phyloP scores from a whole-genome alignment of 2,888 invertebrate species.

The Aethes cnicana region DNA sequence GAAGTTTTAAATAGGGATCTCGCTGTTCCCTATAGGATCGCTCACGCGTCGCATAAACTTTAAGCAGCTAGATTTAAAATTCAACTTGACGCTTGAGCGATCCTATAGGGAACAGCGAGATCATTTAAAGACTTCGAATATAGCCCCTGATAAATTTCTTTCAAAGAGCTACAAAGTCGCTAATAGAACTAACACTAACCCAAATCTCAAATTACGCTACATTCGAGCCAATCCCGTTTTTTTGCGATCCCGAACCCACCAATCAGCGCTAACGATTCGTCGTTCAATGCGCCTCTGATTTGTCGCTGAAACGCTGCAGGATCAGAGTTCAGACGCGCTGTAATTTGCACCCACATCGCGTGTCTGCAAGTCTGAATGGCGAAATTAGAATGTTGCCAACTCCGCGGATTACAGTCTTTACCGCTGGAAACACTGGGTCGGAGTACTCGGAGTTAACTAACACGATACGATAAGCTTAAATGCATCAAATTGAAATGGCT shows the following conservation, averaged over 20 bases:
- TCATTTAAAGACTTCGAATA: too few species aligned
- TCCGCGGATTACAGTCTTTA: conserved; percentile 18
- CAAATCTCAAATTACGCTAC: conserved; percentile 1
- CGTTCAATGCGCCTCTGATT: conserved; percentile 14
- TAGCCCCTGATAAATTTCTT: too few species aligned
- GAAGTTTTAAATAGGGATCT: too few species aligned
- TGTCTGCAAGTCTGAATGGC: conserved; percentile 14
- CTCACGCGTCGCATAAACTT: too few species aligned
- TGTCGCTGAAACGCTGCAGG: conserved; percentile 3
- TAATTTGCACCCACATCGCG: conserved; percentile 16
- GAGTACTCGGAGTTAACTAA: conserved; percentile 4
- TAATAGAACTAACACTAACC: conserved; percentile 11
- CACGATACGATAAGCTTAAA: conserved; percentile 10
- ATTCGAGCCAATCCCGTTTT: conserved; percentile 8
- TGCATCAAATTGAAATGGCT: conserved; percentile 1
- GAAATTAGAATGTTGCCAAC: conserved; percentile 21
- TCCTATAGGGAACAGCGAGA: too few species aligned
- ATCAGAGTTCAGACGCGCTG: conserved; percentile 12
- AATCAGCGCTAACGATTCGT: conserved; percentile 18
- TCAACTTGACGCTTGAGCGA: too few species aligned
- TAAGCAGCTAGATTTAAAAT: too few species aligned
- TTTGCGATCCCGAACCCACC: conserved; percentile 9
- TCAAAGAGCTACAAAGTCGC: not conserved
- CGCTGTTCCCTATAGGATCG: too few species aligned
- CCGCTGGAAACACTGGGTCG: conserved; percentile 2